Evolutionary conservation across 1,140 invertebrate genomes (phyloP), one percentile per base, ranked within the genome.

Genomic region (Ips typographus): DNA sequence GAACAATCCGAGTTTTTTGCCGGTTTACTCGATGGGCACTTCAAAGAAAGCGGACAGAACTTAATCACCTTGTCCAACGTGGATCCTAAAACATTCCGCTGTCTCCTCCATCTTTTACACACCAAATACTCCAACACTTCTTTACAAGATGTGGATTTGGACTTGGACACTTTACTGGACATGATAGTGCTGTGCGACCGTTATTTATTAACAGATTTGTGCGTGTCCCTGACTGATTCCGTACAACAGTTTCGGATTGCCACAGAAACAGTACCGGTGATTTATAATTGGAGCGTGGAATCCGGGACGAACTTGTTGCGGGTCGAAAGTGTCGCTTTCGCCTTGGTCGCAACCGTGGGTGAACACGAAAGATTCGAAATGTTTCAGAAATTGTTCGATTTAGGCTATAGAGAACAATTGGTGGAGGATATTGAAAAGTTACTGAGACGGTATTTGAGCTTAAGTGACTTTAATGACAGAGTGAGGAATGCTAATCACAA

Each of bases 1-100:
- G 80, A 86, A 67, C 84, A 85, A 70, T 89, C 88, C 0, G 87
- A 88, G 62, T 85, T 84, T 43, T 91, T 91, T 70, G 84, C 82
- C 8, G 85, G 85, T 0, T 86, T 91, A 84, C 79, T 91, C 1
- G 83, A 85, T 68, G 89, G 89, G 1, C 80, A 82, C 38, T 91
- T 90, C 74, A 86, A 83, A 41, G 89, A 91, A 75, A 87, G 87
- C 0, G 79, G 80, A 5, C 84, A 89, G 74, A 82, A 82, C 49
- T 79, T 79, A 63, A 83, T 89, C 0, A 78, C 80, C 7, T 67
- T 89, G 1, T 82, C 81, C 72, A 84, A 89, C 63, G 85, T 86
- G 0, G 82, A 85, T 0, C 84, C 82, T 67, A 81, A 82, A 6
- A 83, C 84, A 1, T 76, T 90, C 1, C 79, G 84, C 74, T 84